phyloP scores from a whole-genome alignment of 2,113 vertebrate species.

The Colossoma macropomum region DNA sequence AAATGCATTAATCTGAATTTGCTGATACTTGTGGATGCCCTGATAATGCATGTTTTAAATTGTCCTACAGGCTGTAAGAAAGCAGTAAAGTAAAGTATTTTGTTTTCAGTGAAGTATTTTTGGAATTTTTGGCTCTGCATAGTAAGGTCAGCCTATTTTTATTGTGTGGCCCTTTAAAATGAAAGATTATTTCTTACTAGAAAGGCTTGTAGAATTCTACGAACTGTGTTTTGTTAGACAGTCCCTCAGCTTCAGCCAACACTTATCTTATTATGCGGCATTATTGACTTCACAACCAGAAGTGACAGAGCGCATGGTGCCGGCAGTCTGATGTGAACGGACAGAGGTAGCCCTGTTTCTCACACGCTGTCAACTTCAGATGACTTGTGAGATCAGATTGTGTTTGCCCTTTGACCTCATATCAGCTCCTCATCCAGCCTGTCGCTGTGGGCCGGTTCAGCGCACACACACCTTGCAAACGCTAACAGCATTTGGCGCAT shows the following conservation, averaged over 20 bases:
- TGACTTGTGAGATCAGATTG: neutral
- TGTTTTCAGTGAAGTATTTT: no score
- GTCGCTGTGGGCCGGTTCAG: neutral
- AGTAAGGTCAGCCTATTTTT: no score
- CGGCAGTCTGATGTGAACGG: neutral
- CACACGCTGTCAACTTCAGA: neutral
- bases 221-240: neutral
- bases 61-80: no score
- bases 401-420: neutral
- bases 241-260: neutral
- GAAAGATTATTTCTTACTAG: no score
- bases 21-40: no score
- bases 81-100: no score
- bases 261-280: neutral
- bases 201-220: neutral
- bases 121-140: no score
- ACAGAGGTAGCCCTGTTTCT: conserved; percentile 2
- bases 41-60: no score
- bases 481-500: neutral
- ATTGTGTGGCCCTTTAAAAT: no score
- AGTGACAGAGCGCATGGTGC: neutral
- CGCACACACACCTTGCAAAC: neutral
- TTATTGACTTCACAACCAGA: neutral
- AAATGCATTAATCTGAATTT: no score
- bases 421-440: neutral